Evolutionary conservation across 2,113 vertebrate genomes (phyloP).

Genomic region (Corythoichthys haematopterus): DNA sequence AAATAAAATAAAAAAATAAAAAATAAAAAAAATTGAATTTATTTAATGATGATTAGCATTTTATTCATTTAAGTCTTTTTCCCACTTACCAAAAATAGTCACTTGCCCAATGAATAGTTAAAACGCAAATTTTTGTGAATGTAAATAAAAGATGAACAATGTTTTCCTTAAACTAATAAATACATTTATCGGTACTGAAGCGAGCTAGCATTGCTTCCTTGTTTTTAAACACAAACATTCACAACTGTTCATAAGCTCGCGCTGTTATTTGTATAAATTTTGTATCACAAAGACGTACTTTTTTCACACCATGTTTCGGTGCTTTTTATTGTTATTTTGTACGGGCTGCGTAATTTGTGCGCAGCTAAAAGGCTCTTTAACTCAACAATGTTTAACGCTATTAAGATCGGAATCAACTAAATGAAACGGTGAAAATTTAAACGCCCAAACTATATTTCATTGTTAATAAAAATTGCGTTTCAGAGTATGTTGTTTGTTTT

Average conservation of each 20-base stretch:
- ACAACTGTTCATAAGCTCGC: neutral
- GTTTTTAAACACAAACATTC: neutral
- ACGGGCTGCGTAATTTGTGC: constrained; percentile 25
- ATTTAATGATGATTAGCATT: too few species aligned
- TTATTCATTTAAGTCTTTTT: too few species aligned
- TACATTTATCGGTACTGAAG: too few species aligned
- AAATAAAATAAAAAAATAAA: too few species aligned
- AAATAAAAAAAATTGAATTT: too few species aligned
- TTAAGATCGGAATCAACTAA: neutral
- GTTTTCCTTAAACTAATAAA: neutral
- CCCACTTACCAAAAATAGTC: too few species aligned
- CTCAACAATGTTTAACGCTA: neutral
- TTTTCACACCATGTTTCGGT: neutral
- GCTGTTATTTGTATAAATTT: neutral
- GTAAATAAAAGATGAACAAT: neutral
- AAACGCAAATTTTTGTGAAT: neutral
- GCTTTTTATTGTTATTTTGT: neutral
- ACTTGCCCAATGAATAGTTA: too few species aligned
- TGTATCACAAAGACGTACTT: neutral
- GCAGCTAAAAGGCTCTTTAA: constrained; percentile 20
- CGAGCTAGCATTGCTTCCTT: neutral
- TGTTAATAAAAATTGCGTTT: neutral
- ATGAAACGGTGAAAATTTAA: neutral
- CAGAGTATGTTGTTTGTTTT: neutral
- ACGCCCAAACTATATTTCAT: too few species aligned